phyloP scores from a whole-genome alignment of 2,113 vertebrate species.

The Nothocercus julius region DNA sequence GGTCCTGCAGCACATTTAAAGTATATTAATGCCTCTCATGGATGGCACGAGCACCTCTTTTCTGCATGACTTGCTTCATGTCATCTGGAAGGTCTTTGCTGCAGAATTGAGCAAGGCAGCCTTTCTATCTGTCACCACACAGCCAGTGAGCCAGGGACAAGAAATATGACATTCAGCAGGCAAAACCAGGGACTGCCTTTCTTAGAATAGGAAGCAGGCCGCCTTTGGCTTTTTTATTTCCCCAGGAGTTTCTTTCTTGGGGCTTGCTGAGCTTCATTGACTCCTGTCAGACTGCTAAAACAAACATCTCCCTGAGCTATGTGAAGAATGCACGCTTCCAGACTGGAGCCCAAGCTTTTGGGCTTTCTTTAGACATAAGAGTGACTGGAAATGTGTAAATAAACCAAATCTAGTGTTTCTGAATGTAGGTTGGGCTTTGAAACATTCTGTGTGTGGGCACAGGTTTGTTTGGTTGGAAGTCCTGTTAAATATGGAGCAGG shows the following conservation, averaged over 20 bases:
- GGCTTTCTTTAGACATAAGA: conserved; percentile 1
- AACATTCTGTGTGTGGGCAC: background rate
- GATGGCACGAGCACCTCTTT: background rate
- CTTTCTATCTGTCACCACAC: background rate
- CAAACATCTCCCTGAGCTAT: background rate
- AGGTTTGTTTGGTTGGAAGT: conserved; percentile 48
- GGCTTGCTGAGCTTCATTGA: background rate
- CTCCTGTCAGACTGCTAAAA: conserved; percentile 34
- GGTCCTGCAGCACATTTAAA: background rate
- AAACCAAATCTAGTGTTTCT: conserved; percentile 40
- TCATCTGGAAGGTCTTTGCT: background rate
- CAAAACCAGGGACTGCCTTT: background rate
- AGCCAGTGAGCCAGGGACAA: background rate
- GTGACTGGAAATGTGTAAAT: conserved; percentile 37
- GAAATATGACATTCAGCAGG: background rate
- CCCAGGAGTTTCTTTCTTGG: background rate
- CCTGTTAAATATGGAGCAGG: background rate
- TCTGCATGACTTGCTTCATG: background rate
- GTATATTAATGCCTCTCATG: background rate
- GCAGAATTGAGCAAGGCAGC: background rate
- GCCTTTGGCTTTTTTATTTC: background rate
- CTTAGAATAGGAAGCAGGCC: background rate
- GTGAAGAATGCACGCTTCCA: conserved; percentile 4
- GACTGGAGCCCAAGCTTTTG: background rate
- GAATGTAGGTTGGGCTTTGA: conserved; percentile 46